Base-by-base conservation (phyloP, 2,888 invertebrate species). In the Sarcophaga rosellei region DNA sequence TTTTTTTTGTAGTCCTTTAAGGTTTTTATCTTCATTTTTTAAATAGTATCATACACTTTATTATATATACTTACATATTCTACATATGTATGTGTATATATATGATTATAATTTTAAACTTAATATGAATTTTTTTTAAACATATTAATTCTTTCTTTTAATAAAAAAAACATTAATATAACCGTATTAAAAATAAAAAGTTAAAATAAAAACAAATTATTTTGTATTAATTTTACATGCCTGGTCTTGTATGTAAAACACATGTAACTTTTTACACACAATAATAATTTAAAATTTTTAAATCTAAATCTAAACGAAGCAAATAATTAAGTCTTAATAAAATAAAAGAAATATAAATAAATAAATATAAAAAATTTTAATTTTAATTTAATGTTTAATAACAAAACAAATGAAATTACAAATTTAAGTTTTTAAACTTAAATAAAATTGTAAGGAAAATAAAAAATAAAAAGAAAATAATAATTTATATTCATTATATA, bases 401-500 rank as follows among this genome's bases (percentile, higher is more conserved):
- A 77, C 61, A 69, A 59, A 61, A 77, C 45, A 47, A 76, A 73
- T 66, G 25, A 86, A 83, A 77, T 63, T 65, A 86, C 6, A 79
- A 76, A 80, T 65, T 63, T 74, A 75, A 61, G 74, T 84, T 84
- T 73, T 57, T 81, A 84, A 61, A 75, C 66, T 84, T 75, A 57
- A 81, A 70, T 78, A 81, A 69, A 86, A 73, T 35, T 35, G 35
- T 35, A 35, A 35, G 35, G 35, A 35, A 35, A 78, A 72, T 11
- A 66, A 65, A 21, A 62, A 81, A 65, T 10, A 45, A 66, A 44
- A 78, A 17, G 65, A 59, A 66, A 75, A 82, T 35, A 25, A 78
- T 82, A 79, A 85, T 75, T 81, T 85, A 75, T 81, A 83, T 83
- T 83, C 80, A 84, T 81, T 15, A 47, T 0, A 84, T 78, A 79